Base-by-base conservation (phyloP, 1,140 invertebrate genomes). In the Idris sp. region DNA sequence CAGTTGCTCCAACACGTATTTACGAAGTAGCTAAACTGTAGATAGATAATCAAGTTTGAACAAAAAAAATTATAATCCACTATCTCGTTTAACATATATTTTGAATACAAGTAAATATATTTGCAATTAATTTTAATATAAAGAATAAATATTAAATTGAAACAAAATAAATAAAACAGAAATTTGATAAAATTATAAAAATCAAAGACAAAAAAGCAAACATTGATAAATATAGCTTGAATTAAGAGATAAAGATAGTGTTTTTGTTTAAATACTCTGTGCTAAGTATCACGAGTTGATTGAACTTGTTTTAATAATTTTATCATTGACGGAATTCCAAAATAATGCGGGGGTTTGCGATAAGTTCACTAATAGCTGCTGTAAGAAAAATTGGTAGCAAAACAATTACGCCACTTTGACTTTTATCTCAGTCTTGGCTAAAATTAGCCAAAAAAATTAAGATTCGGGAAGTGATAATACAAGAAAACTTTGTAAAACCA, bases 401-500 rank as follows among this genome's bases (percentile, higher is more conserved):
- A 69, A 69, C 36, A 69, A 69, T 59, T 69, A 26, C 54, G 38
- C 44, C 53, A 68, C 28, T 25, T 58, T 16, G 4, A 2, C 5
- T 15, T 46, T 68, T 59, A 69, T 69, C 65, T 69, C n/a, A n/a
- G n/a, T n/a, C n/a, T n/a, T n/a, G n/a, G n/a, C n/a, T n/a, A n/a
- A n/a, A n/a, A n/a, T n/a, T n/a, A n/a, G n/a, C n/a, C n/a, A n/a
- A n/a, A n/a, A n/a, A n/a, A n/a, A n/a, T n/a, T n/a, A n/a, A n/a
- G n/a, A n/a, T 6, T 22, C 19, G n/a, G 49, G 28, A 36, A 61
- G 40, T 16, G 8, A 58, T 0, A 22, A 2, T 22, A 4, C 6
- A 22, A 22, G n/a, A 33, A n/a, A 43, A 19, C n/a, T 43, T 44
- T 59, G 13, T 14, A 59, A 46, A 59, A 68, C 35, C 43, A 58